Base-by-base conservation (phyloP, 1,140 invertebrate genomes). In the Archivesica marissinica region DNA sequence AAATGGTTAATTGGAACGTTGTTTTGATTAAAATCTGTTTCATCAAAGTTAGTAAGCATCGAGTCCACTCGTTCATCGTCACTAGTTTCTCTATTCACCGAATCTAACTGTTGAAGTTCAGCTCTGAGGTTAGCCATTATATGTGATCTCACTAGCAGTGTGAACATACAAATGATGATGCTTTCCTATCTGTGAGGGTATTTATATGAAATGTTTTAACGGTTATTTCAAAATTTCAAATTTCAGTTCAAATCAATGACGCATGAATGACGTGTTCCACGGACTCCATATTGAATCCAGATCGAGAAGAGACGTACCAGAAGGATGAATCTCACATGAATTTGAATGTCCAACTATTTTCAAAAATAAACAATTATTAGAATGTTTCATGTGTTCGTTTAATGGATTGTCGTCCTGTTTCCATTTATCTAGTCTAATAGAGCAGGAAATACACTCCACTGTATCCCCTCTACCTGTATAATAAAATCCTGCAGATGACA, bases 341-440 rank as follows among this genome's bases (percentile, higher is more conserved):
- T 59, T 64, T 64, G 35, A 30, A 2, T 79, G 76, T 79, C 59
- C 76, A 79, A 79, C 33, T 59, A 76, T 76, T 52, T 56, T 30
- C 23, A 76, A 54, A 76, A 56, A 56, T 52, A 76, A 75, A 52
- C 13, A 52, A n/a, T n/a, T n/a, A n/a, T n/a, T n/a, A n/a, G n/a
- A n/a, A 75, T 4, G 20, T 15, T 33, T 20, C 33, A 4, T 70
- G 41, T 80, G 41, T 68, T 80, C 56, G 33, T 61, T 52, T 25
- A 80, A 64, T 35, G 59, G 20, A 28, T 79, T 25, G 44, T 79
- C 75, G 13, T 56, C 35, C 17, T 9, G 7, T 59, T 77, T 59
- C 75, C 75, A 77, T 41, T 56, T 4, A 77, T 54, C 38, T 3
- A 66, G 59, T 79, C 56, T 79, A 44, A 80, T 2, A 41, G 56